Conservation (phyloP, 2,888 invertebrate genomes). For the Standfussiana lucernea region DNA sequence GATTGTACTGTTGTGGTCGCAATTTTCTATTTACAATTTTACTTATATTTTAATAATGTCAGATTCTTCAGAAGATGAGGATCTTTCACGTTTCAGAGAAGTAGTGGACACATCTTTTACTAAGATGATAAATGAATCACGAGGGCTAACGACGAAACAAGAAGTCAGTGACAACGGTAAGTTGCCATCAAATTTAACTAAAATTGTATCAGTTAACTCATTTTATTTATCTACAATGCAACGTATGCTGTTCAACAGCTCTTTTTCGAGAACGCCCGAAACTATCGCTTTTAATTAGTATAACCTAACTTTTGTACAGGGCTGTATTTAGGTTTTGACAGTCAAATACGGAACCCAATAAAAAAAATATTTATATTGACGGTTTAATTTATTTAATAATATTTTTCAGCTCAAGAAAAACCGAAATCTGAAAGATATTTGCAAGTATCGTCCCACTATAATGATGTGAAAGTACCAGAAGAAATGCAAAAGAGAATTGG, state of each 20-base stretch:
- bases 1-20: background rate
- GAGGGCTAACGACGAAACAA: conserved; percentile 67
- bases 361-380: background rate
- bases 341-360: background rate
- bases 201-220: background rate
- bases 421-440: conserved; percentile 83
- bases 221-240: background rate
- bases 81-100: conserved; percentile 86
- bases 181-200: background rate
- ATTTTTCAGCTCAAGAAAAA: conserved; percentile 64
- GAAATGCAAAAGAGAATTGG: conserved; percentile 89
- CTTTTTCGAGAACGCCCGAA: background rate
- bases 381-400: background rate
- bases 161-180: conserved; percentile 64
- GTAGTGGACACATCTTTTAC: conserved; percentile 88
- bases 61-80: conserved; percentile 88
- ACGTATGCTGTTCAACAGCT: background rate
- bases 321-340: conserved; percentile 22
- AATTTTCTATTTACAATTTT: conserved; percentile 6
- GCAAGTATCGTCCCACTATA: conserved; percentile 87
- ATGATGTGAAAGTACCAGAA: conserved; percentile 89
- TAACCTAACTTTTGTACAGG: conserved; percentile 56
- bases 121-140: conserved; percentile 77
- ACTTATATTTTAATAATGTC: conserved; percentile 78
- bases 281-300: background rate